phyloP scores from a whole-genome alignment of 2,113 vertebrate species.

The Zosterops lateralis region DNA sequence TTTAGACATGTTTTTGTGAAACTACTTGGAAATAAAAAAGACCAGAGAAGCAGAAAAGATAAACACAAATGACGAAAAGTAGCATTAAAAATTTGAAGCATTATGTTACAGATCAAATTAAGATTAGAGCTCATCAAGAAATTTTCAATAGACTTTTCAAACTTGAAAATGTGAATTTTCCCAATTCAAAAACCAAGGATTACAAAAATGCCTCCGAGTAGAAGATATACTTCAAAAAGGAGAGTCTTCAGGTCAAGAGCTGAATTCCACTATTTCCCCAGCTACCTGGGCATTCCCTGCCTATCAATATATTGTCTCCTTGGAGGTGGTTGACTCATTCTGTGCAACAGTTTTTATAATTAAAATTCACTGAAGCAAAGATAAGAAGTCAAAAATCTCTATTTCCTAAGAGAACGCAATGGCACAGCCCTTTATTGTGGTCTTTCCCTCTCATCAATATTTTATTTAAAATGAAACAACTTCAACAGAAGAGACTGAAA shows the following conservation, averaged over 20 bases:
- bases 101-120: neutral
- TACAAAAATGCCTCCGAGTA: neutral
- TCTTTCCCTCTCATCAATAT: neutral
- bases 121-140: neutral
- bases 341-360: neutral
- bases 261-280: neutral
- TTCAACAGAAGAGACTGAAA: neutral
- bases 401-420: neutral
- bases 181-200: neutral
- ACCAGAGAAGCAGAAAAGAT: neutral
- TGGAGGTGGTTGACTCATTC: neutral
- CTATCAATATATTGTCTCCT: neutral
- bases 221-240: neutral
- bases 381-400: neutral
- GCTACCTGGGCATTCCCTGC: neutral
- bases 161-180: neutral
- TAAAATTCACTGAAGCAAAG: neutral
- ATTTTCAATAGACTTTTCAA: neutral
- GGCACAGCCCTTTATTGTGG: neutral
- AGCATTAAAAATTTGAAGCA: neutral
- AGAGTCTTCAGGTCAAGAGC: neutral
- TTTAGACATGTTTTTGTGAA: conserved; percentile 33
- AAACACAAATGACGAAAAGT: neutral
- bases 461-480: neutral
- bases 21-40: neutral